Conservation (phyloP, 2,113 vertebrate genomes). For the Gallinago jamesoni region DNA sequence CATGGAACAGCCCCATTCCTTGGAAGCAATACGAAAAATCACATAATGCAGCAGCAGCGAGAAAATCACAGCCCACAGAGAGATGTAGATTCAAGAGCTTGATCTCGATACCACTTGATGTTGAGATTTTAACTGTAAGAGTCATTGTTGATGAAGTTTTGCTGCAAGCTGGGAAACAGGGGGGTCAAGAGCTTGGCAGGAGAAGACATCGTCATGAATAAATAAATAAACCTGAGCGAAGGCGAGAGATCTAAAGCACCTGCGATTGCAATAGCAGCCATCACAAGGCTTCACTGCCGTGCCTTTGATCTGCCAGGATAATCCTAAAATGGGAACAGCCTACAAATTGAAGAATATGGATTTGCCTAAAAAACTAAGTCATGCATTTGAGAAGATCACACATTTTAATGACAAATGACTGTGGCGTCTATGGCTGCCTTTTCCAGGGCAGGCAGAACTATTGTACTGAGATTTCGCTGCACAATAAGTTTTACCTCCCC, state of each 20-base stretch:
- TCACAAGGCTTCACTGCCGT: not conserved
- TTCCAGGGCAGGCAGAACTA: not conserved
- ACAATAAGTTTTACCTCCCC: no score
- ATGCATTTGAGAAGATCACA: slow-evolving; percentile 42
- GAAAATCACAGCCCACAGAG: not conserved
- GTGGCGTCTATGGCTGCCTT: not conserved
- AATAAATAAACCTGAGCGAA: not conserved
- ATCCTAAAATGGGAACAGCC: not conserved
- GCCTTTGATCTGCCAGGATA: not conserved
- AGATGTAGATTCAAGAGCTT: not conserved
- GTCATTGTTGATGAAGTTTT: not conserved
- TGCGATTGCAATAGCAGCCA: not conserved
- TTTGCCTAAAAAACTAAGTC: slow-evolving; percentile 13
- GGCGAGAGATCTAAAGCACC: not conserved
- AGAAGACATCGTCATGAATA: not conserved
- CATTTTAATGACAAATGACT: slow-evolving; percentile 49
- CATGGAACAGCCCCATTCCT: not conserved
- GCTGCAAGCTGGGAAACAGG: not conserved
- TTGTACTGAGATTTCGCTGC: not conserved
- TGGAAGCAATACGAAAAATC: not conserved
- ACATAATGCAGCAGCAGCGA: not conserved
- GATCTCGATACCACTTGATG: not conserved
- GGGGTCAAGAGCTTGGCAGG: not conserved
- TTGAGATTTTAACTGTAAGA: not conserved
- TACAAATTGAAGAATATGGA: not conserved